Conservation (phyloP, 2,888 invertebrate genomes). For the Frankliniella intonsa region DNA sequence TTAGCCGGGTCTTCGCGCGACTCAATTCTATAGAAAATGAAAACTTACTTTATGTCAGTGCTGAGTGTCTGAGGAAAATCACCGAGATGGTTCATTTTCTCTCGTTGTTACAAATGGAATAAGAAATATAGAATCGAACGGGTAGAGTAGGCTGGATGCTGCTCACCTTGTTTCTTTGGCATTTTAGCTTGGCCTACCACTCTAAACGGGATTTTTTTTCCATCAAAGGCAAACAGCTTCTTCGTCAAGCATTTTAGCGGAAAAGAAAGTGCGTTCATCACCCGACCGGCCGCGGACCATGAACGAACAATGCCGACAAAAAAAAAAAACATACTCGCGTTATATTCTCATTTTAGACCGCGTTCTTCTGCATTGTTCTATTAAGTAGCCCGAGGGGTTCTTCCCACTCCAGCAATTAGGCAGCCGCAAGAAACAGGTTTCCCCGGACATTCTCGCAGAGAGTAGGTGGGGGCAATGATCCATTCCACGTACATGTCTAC, state of each 20-base stretch:
- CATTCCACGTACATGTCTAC: not conserved
- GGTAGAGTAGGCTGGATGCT: not conserved
- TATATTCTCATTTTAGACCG: not conserved
- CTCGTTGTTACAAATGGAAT: too few species aligned
- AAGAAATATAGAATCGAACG: not conserved
- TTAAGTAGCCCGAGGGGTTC: not conserved
- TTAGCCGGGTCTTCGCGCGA: too few species aligned
- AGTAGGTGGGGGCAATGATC: not conserved
- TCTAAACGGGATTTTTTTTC: not conserved
- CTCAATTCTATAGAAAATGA: too few species aligned
- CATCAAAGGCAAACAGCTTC: not conserved
- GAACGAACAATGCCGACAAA: not conserved
- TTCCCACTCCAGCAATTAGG: conserved; percentile 9
- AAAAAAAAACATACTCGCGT: not conserved
- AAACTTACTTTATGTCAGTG: too few species aligned
- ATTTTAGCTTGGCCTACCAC: not conserved
- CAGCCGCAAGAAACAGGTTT: not conserved
- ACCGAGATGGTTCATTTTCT: too few species aligned
- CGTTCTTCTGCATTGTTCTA: not conserved
- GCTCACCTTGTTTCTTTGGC: not conserved
- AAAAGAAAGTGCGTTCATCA: not conserved
- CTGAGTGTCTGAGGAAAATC: too few species aligned
- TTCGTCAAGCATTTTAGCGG: conserved; percentile 7
- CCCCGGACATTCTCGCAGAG: not conserved
- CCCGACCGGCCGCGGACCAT: not conserved